Evolutionary conservation across 2,888 invertebrate genomes (phyloP).

Genomic region (Bombylius discolor): DNA sequence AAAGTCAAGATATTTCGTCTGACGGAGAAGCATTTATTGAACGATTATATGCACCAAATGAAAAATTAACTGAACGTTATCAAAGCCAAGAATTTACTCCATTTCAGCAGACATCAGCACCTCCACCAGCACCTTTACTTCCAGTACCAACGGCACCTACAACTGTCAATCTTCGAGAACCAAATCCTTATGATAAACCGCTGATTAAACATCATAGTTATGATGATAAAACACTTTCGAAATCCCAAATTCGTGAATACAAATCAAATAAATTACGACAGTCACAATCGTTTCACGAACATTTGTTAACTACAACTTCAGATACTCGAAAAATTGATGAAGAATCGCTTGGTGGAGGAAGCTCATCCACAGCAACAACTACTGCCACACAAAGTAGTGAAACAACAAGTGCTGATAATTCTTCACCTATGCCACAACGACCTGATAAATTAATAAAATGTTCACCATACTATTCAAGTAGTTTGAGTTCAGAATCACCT

Average conservation of each 20-base stretch:
- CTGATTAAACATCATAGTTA: slow-evolving; percentile 52
- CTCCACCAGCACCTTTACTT: slow-evolving; percentile 19
- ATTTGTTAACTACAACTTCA: slow-evolving; percentile 44
- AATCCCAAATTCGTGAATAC: slow-evolving; percentile 50
- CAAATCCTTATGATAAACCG: slow-evolving; percentile 43
- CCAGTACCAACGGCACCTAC: slow-evolving; percentile 17
- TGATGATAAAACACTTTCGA: slow-evolving; percentile 49
- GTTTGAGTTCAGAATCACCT: slow-evolving; percentile 59
- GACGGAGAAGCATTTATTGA: slow-evolving; percentile 40
- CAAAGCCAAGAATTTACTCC: slow-evolving; percentile 51
- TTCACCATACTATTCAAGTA: slow-evolving; percentile 63
- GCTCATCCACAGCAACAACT: slow-evolving; percentile 39
- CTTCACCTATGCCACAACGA: slow-evolving; percentile 31
- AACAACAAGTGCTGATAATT: slow-evolving; percentile 35
- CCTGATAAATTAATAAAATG: slow-evolving; percentile 49
- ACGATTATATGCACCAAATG: slow-evolving; percentile 47
- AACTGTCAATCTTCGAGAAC: slow-evolving; percentile 31
- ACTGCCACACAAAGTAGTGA: slow-evolving; percentile 42
- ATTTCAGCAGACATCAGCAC: slow-evolving; percentile 30
- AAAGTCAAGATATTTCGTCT: slow-evolving; percentile 46
- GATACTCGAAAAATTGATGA: slow-evolving; percentile 44
- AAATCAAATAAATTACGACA: slow-evolving; percentile 47
- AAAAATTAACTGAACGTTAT: slow-evolving; percentile 49
- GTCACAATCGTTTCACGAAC: slow-evolving; percentile 52
- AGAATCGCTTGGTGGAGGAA: slow-evolving; percentile 34